A percentile compares a stretch with the other conserved stretches of the same genome.
phyloP scores from a whole-genome alignment of 2,113 vertebrate species.

The Oncorhynchus tshawytscha region DNA sequence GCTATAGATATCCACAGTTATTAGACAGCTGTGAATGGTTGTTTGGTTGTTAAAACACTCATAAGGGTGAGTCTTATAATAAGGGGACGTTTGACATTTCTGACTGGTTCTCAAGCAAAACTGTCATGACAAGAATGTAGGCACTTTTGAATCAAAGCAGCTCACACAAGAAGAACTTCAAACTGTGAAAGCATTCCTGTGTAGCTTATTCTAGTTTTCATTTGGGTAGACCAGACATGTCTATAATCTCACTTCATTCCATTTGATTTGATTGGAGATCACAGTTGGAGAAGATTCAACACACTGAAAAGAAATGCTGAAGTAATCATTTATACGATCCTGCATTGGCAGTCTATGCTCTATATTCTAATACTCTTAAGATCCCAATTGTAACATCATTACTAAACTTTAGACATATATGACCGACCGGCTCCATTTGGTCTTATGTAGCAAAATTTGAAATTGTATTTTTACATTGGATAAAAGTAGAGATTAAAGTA shows the following conservation, averaged over 20 bases:
- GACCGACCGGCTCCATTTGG: too few relatives aligned
- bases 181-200: slow-evolving; percentile 2
- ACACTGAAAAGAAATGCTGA: neutral
- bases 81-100: neutral
- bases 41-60: neutral
- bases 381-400: too few relatives aligned
- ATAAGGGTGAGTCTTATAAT: neutral
- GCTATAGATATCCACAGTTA: neutral
- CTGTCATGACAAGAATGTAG: slow-evolving; percentile 1
- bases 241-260: neutral
- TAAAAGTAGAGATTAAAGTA: too few relatives aligned
- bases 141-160: slow-evolving; percentile 8
- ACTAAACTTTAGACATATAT: too few relatives aligned
- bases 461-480: too few relatives aligned
- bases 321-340: neutral
- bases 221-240: neutral
- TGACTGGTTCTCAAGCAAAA: slow-evolving; percentile 8
- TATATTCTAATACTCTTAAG: neutral
- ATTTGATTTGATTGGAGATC: neutral
- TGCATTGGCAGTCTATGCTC: neutral
- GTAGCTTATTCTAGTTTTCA: slow-evolving; percentile 7
- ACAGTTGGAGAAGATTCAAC: neutral
- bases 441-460: too few relatives aligned
- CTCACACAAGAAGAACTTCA: neutral
- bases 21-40: slow-evolving; percentile 4